phyloP scores from a whole-genome alignment of 2,888 invertebrate genomes.

The Cryptus armator region DNA sequence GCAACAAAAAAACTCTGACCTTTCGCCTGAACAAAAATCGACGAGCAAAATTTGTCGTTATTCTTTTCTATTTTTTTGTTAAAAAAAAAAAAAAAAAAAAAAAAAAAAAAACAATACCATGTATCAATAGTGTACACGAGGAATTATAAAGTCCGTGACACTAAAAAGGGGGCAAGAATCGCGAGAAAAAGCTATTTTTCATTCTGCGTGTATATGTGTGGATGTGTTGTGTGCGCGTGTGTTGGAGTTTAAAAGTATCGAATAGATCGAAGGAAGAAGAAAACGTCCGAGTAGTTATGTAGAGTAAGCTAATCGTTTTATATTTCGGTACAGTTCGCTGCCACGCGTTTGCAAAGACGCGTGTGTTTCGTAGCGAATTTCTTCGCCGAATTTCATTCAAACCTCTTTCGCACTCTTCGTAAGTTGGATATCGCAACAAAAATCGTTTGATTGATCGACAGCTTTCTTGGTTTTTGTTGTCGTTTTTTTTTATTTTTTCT shows the following conservation, averaged over 20 bases:
- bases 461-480: background rate
- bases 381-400: background rate
- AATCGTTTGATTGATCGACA: background rate
- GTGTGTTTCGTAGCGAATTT: no score
- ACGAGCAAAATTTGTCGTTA: background rate
- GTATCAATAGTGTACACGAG: background rate
- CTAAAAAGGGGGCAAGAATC: conserved; percentile 65
- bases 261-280: conserved; percentile 60
- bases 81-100: conserved; percentile 5
- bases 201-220: conserved; percentile 5
- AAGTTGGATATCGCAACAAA: background rate
- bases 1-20: background rate
- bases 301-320: conserved; percentile 18
- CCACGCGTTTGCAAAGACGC: background rate
- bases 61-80: background rate
- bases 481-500: background rate
- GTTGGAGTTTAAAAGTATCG: conserved; percentile 37
- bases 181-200: conserved; percentile 55
- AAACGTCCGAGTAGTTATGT: conserved; percentile 63
- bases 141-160: conserved; percentile 1
- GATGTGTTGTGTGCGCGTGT: background rate
- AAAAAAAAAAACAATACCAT: background rate
- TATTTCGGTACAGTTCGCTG: conserved; percentile 35
- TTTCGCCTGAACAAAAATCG: conserved; percentile 7
- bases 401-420: conserved; percentile 2